These are phyloP conservation scores for Chiropotes sagulatus DNA, from an alignment of 2,797 vertebrate species.

Conservation along the genomic window DNA sequence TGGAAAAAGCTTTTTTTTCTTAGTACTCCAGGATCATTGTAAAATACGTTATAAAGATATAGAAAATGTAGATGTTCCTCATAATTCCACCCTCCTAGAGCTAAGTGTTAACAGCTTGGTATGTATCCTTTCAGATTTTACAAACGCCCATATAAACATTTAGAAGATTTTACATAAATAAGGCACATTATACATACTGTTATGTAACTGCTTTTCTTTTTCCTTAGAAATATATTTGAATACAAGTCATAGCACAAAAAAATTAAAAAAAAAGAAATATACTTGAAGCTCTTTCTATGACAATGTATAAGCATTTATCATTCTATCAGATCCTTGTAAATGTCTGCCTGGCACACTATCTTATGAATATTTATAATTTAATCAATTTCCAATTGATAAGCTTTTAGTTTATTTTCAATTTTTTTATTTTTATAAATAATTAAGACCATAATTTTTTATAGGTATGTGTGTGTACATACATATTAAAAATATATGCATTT, in stretches of 20 bases:
- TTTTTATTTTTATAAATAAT: slow-evolving; percentile 57
- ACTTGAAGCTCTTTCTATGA: slow-evolving; percentile 39
- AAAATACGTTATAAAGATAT: not conserved
- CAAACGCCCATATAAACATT: not conserved
- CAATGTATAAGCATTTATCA: not conserved
- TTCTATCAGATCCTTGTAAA: slow-evolving; percentile 39
- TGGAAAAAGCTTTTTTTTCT: not conserved
- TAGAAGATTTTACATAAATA: slow-evolving; percentile 24
- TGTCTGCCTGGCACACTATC: not conserved
- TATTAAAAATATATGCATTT: no score
- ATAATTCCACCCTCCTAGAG: not conserved
- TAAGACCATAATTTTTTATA: slow-evolving; percentile 51
- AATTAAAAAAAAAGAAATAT: not conserved
- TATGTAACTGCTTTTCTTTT: not conserved
- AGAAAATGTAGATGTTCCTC: slow-evolving; percentile 8
- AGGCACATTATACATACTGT: not conserved
- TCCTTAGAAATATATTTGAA: slow-evolving; percentile 42
- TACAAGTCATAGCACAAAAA: no score
- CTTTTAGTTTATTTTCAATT: slow-evolving; percentile 46
- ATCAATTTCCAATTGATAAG: not conserved
- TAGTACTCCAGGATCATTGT: not conserved
- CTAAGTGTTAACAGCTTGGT: not conserved
- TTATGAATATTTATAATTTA: slow-evolving; percentile 40
- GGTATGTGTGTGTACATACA: no score
- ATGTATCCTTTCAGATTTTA: slow-evolving; percentile 35